Evolutionary conservation across 2,113 vertebrate genomes (phyloP).

Genomic region (Tenrec ecaudatus): DNA sequence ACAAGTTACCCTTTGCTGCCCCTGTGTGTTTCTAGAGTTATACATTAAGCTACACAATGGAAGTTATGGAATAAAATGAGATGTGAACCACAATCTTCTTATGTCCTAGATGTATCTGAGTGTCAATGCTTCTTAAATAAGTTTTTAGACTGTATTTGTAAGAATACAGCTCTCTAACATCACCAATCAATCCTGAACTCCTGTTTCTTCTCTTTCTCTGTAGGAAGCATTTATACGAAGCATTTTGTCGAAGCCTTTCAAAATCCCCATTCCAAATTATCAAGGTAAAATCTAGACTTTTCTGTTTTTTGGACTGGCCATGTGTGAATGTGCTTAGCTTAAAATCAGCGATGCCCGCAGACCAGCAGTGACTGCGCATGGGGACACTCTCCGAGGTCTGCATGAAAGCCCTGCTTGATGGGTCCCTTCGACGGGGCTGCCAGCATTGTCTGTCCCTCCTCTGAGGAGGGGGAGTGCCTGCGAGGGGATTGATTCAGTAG

Average conservation of each 20-base stretch:
- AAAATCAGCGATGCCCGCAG: conserved; percentile 5
- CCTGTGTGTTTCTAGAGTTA: conserved; percentile 6
- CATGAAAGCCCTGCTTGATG: background rate
- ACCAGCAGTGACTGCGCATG: background rate
- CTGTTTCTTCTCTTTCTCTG: conserved; percentile 68
- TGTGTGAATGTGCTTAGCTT: conserved; percentile 23
- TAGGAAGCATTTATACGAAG: conserved; percentile 97
- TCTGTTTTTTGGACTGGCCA: background rate
- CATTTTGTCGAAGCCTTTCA: conserved; percentile 98
- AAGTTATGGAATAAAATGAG: conserved; percentile 16
- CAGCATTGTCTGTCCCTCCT: background rate
- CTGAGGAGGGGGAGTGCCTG: background rate
- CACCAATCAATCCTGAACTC: conserved; percentile 22
- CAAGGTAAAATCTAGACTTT: conserved; percentile 89
- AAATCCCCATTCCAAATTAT: conserved; percentile 97
- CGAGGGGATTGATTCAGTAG: background rate
- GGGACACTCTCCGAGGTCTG: background rate
- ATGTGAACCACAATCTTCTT: background rate
- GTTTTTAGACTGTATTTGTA: conserved; percentile 5
- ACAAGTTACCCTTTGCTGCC: background rate
- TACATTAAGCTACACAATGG: conserved; percentile 7
- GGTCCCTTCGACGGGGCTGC: background rate
- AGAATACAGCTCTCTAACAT: background rate
- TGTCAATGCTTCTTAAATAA: background rate
- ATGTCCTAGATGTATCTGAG: background rate